Evolutionary conservation across 2,888 invertebrate genomes (phyloP), one percentile per base, ranked within the genome.

Genomic region (Scrobipalpa atriplicella): DNA sequence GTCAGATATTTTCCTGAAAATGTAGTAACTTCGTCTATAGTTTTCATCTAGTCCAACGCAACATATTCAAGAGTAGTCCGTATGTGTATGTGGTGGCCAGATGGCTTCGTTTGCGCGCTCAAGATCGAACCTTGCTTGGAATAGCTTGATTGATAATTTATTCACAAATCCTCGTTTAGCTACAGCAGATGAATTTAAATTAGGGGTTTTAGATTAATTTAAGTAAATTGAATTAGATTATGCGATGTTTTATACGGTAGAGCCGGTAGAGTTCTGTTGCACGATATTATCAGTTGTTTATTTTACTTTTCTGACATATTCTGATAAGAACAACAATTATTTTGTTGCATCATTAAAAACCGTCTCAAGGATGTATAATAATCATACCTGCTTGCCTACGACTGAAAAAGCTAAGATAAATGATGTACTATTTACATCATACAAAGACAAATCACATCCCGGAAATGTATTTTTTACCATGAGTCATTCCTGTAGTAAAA

Each of bases 1-100:
- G n/a, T n/a, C n/a, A n/a, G n/a, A n/a, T n/a, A n/a, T n/a, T n/a
- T n/a, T n/a, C n/a, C n/a, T n/a, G n/a, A n/a, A n/a, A n/a, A n/a
- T n/a, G n/a, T 13, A 5, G 3, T 13, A 1, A 13, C 13, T 16
- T 47, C 16, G 8, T 16, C 47, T 47, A n/a, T 16, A 47, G n/a
- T 11, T 47, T 47, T 47, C 3, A n/a, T 16, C 16, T n/a, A 16
- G 5, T 47, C 47, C n/a, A 47, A 47, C 1, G 5, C 10, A 8
- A 1, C 10, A 47, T 16, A 47, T 16, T 64, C 66, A 69, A 67
- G 74, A 71, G 72, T 69, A 68, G 72, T 78, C 78, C 80, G 76
- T 79, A 78, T 77, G 75, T 71, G 75, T 29, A 9, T 29, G 36
- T 76, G 78, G 72, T 73, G 71, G 75, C 75, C 47, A 78, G 81